Evolutionary conservation across 2,113 vertebrate genomes (phyloP).

Genomic region (Phocoena sinus): DNA sequence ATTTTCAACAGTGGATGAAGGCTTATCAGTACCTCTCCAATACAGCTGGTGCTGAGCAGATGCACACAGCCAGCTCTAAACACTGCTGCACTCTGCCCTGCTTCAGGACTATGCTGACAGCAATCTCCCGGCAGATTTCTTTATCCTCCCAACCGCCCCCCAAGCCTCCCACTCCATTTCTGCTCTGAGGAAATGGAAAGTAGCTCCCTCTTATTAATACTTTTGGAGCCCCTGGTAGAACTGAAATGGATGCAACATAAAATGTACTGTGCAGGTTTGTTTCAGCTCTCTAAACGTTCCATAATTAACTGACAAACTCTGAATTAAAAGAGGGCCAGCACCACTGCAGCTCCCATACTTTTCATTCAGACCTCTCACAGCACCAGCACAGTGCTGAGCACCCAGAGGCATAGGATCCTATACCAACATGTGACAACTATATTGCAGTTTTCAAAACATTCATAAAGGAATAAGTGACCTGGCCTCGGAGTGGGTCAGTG

Average conservation of each 20-base stretch:
- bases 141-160: neutral
- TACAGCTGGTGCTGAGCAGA: neutral
- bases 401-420: neutral
- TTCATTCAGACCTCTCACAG: neutral
- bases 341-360: neutral
- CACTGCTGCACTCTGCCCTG: neutral
- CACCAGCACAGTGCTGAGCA: neutral
- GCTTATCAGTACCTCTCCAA: neutral
- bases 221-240: neutral
- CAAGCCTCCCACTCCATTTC: neutral
- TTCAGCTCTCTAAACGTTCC: neutral
- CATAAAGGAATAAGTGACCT: neutral
- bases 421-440: neutral
- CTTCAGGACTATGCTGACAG: neutral
- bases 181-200: neutral
- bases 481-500: neutral
- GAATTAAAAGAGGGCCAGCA: neutral
- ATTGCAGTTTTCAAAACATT: neutral
- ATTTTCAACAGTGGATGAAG: neutral
- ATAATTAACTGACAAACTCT: neutral
- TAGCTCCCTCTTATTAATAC: neutral
- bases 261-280: neutral
- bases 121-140: neutral
- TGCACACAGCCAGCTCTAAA: rapidly evolving
- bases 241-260: neutral